Evolutionary conservation across 2,113 vertebrate species (phyloP), one percentile per base, ranked within the genome.

Genomic region (Narcine bancroftii): DNA sequence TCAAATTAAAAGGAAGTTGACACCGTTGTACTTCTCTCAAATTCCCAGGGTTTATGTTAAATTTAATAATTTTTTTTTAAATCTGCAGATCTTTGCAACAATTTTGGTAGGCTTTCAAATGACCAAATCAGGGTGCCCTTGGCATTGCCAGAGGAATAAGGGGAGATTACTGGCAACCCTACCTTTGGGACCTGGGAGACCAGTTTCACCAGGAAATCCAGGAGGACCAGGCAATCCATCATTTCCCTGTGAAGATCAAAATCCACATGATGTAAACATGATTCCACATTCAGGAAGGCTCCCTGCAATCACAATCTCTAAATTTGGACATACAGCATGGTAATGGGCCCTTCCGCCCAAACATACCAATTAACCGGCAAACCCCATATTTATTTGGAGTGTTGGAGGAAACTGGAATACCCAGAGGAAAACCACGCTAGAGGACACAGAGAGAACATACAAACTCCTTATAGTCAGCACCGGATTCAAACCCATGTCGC

Each of bases 161-260:
- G 21, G 50, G 53, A 21, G 24, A 11, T 29, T n/a, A 63, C 19
- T 33, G n/a, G 29, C 2, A 73, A n/a, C 92, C 95, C 96, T 94
- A 99, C 98, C 98, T 95, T 98, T 99, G 1, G 60, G 92, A 50
- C 99, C 98, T 92, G 95, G 93, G 15, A 94, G 93, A 50, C 98
- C 98, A 92, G 93, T 36, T 92, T 92, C 39, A 93, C 98, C 99
- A 42, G 95, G 93, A 87, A 93, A 94, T 1, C 97, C 97, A 33
- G 95, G 94, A 24, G 89, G 42, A 89, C 97, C 97, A 92, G 93
- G 83, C 11, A 79, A 11, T 33, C 98, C 98, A 83, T 97, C 96
- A 60, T 96, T 96, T 92, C 98, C 98, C 99, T 99, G 93, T 79
- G 65, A 45, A 24, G 26, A 7, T 93, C 21, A 72, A 92, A 65